phyloP scores from a whole-genome alignment of 2,888 invertebrate genomes.

The Phyllotreta striolata region DNA sequence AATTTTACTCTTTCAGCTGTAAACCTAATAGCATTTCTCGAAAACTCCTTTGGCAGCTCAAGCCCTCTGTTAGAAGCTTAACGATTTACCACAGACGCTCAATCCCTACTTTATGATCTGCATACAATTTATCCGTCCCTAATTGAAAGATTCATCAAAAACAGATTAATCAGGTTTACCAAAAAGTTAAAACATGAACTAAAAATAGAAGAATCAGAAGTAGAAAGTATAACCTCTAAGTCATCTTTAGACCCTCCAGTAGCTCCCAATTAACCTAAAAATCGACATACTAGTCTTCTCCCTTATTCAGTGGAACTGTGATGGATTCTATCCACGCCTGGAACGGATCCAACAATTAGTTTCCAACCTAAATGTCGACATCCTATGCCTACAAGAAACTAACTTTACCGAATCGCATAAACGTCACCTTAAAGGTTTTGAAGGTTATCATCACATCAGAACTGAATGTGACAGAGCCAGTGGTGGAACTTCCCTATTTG shows the following conservation, averaged over 20 bases:
- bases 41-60: conserved; percentile 1
- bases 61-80: conserved; percentile 3
- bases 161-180: conserved; percentile 25
- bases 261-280: too few relatives aligned
- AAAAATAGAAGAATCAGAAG: neutral
- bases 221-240: neutral
- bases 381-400: conserved; percentile 18
- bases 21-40: neutral
- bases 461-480: conserved; percentile 2
- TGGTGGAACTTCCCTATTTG: conserved; percentile 6
- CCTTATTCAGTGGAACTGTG: conserved; percentile 21
- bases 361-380: neutral
- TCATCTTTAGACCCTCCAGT: neutral
- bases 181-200: conserved; percentile 24
- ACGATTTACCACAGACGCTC: conserved; percentile 16
- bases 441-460: conserved; percentile 8
- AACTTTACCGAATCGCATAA: conserved; percentile 15
- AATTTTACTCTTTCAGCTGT: neutral
- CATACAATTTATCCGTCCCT: conserved; percentile 25
- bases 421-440: conserved; percentile 13
- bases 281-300: neutral
- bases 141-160: conserved; percentile 28
- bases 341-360: conserved; percentile 8
- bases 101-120: conserved; percentile 27
- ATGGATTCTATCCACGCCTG: conserved; percentile 17